A percentile compares a stretch with the other conserved stretches of the same genome.
phyloP scores from a whole-genome alignment of 1,140 invertebrate species.

The Sycophaga agraensis region DNA sequence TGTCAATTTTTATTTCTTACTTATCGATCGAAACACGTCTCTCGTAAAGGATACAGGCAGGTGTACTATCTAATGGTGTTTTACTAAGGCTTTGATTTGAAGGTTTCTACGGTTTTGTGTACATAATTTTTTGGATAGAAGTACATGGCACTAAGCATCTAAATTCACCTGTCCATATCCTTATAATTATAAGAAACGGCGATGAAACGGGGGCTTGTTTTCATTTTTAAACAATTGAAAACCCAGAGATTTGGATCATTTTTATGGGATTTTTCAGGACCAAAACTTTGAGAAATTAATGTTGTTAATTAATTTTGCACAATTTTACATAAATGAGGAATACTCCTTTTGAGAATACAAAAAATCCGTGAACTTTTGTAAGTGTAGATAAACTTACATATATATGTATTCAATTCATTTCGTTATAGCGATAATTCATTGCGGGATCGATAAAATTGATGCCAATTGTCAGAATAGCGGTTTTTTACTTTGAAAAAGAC shows the following conservation, averaged over 20 bases:
- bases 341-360: background rate
- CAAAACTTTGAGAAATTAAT: background rate
- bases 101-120: constrained; percentile 15
- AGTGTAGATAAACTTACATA: background rate
- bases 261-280: too few species aligned
- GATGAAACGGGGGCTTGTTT: constrained; percentile 20
- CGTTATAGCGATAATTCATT: background rate
- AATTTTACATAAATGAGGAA: background rate
- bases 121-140: constrained; percentile 8
- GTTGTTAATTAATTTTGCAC: background rate
- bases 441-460: constrained; percentile 10
- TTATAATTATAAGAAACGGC: constrained; percentile 24
- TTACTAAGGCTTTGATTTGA: background rate
- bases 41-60: constrained; percentile 27
- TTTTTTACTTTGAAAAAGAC: too few species aligned
- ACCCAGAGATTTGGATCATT: too few species aligned
- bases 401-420: background rate
- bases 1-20: constrained; percentile 9
- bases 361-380: too few species aligned
- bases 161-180: constrained; percentile 28
- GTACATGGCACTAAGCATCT: background rate
- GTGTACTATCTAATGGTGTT: background rate
- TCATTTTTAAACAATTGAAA: background rate
- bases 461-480: too few species aligned
- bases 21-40: constrained; percentile 4